These are phyloP conservation scores for Melanotaenia duboulayi DNA, from an alignment of 2,113 vertebrate genomes.

Conservation along the genomic window DNA sequence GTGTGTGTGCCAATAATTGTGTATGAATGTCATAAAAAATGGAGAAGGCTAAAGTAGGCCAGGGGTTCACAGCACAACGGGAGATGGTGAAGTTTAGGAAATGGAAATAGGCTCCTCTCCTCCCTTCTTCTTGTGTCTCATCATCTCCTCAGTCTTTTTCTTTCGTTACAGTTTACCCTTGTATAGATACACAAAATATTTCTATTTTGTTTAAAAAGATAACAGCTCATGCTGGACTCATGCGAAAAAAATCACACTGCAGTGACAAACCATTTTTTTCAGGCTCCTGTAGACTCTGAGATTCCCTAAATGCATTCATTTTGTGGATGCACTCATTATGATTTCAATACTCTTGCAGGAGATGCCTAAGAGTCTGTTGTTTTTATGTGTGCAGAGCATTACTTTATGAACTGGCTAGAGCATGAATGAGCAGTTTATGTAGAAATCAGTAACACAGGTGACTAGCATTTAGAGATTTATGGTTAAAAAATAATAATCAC, in stretches of 20 bases:
- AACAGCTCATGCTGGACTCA: background rate
- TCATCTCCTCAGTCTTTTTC: background rate
- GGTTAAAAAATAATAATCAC: background rate
- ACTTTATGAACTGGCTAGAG: background rate
- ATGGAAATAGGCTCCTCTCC: constrained; percentile 1
- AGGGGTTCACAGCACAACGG: constrained; percentile 50
- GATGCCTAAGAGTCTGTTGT: background rate
- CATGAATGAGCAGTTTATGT: background rate
- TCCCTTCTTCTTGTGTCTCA: background rate
- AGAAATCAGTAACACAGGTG: background rate
- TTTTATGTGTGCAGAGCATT: background rate
- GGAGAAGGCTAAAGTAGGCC: constrained; percentile 68
- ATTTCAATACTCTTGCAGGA: background rate
- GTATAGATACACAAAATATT: background rate
- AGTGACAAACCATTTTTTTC: background rate
- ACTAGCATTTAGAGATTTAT: background rate
- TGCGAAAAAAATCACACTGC: background rate
- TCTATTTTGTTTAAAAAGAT: background rate
- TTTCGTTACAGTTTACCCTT: background rate
- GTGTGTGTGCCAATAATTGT: constrained; percentile 9
- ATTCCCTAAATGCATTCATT: background rate
- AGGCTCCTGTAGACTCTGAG: background rate
- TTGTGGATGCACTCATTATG: background rate
- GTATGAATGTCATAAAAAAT: constrained; percentile 69
- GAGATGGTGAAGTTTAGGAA: constrained; percentile 26